Base-by-base conservation (phyloP, 2,797 vertebrate species). In the Catharus ustulatus region DNA sequence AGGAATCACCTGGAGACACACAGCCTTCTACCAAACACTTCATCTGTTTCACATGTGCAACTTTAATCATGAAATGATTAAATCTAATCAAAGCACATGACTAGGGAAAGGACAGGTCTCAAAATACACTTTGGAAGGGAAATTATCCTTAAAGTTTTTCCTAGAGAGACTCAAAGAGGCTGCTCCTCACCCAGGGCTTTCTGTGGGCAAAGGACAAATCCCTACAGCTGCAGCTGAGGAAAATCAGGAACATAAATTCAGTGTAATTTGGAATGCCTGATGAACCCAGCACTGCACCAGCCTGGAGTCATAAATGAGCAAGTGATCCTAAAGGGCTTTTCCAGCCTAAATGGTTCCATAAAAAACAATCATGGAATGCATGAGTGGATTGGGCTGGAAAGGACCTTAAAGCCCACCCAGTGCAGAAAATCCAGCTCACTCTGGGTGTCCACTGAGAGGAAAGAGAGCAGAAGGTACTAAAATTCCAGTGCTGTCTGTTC, bases 331-430 rank as follows among this genome's bases (percentile, higher is more conserved):
- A 48, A 82, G 86, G 55, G 71, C 36, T 43, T 49, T 55, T 43
- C 63, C 34, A 55, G 1, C 23, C 34, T 24, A 12, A 69, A 15
- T 38, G 15, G 5, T 19, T 17, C 34, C 2, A 9, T 2, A 14
- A 54, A 42, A 23, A 26, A 34, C 1, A 29, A 14, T 10, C 13
- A n/a, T 5, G n/a, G 46, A 42, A 36, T 46, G 30, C 34, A 73
- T 10, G 6, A 29, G 13, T 19, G 46, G 24, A 32, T 46, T 40
- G 46, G 27, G 32, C 3, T 4, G 38, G 52, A 3, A 64, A 14
- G 45, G 45, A 40, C 14, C 5, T 26, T 2, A 57, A 32, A 7
- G 7, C 1, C 5, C 67, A 29, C 0, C 15, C 57, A 9, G 5
- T 20, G 1, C 24, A 38, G 14, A 9, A 61, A 79, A 81, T 3